A percentile compares a stretch with the other conserved stretches of the same genome.
These are phyloP conservation scores for Drosophila ohnishii DNA, from an alignment of 1,140 invertebrate genomes.

Conservation along the genomic window DNA sequence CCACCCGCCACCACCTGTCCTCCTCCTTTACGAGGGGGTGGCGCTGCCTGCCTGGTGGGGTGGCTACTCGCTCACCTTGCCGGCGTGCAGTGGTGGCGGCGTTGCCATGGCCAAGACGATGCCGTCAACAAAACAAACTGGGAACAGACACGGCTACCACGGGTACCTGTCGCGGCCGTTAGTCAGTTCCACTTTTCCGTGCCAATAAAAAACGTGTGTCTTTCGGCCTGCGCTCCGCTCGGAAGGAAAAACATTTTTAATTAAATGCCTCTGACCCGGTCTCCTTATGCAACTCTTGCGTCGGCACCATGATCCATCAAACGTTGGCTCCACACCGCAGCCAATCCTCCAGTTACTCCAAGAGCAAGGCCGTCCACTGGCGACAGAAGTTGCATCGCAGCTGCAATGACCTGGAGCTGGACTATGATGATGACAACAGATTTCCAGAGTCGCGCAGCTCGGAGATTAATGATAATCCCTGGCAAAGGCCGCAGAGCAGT, in stretches of 20 bases:
- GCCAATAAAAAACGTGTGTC: constrained; percentile 72
- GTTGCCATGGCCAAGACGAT: constrained; percentile 77
- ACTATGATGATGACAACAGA: constrained; percentile 29
- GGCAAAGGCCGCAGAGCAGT: constrained; percentile 57
- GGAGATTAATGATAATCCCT: constrained; percentile 44
- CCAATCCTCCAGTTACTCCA: constrained; percentile 57
- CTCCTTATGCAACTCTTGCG: constrained; percentile 47
- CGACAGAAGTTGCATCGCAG: constrained; percentile 64
- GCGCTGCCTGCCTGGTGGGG: constrained; percentile 19
- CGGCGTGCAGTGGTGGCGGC: constrained; percentile 41
- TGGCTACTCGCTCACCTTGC: constrained; percentile 46
- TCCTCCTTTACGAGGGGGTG: constrained; percentile 21
- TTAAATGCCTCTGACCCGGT: constrained; percentile 47
- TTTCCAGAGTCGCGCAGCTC: constrained; percentile 8
- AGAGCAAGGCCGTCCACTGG: constrained; percentile 58
- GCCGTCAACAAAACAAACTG: constrained; percentile 70
- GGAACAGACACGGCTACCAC: constrained; percentile 21
- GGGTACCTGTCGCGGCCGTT: constrained; percentile 60
- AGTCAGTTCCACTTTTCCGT: constrained; percentile 77
- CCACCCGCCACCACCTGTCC: constrained; percentile 28
- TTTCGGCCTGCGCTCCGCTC: constrained; percentile 33
- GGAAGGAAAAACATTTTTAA: constrained; percentile 14
- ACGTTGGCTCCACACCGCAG: constrained; percentile 66
- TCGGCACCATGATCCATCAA: constrained; percentile 66
- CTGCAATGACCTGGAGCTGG: constrained; percentile 63